Base-by-base conservation (phyloP, 2,113 vertebrate genomes). In the Rhynchomys soricoides region DNA sequence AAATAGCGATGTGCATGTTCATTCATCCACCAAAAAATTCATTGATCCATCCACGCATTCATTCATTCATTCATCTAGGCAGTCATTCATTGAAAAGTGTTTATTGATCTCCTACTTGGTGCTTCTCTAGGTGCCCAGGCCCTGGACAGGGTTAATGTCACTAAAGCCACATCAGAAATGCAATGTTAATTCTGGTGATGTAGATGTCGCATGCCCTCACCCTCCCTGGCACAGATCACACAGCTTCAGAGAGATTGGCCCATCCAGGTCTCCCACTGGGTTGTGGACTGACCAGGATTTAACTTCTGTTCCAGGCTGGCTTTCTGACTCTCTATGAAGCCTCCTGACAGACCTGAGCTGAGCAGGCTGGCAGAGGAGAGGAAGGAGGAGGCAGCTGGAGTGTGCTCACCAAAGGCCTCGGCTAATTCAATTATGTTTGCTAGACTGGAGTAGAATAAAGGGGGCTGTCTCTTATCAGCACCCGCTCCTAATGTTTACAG, bases 351-450 rank as follows among this genome's bases (percentile, higher is more conserved):
- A 37, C 2, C 66, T 0, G 16, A 52, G 70, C 93, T 1, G 55
- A n/a, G 93, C 77, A 45, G 74, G 64, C 5, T 3, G 73, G 24
- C 34, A 59, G 13, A 3, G 12, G 0, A 1, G 79, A 1, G 79
- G 93, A 78, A 75, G 89, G 52, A 45, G 73, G 92, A 78, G 31
- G 0, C n/a, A 1, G 91, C 59, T 73, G 71, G 57, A 78, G 74
- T 22, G 85, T 6, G 78, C 64, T 94, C 87, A 55, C 37, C 37
- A 10, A 73, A 95, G 89, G 78, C 83, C 8, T 62, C 0, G 0
- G 82, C 92, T 96, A 86, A 95, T 95, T 96, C 31, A 19, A 94
- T 94, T 92, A 73, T 37, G 73, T 59, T 62, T 55, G 95, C 95
- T 70, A 82, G 90, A 70, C 71, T 88, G 93, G 96, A 74, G 22